Evolutionary conservation across 1,140 invertebrate genomes (phyloP).

Genomic region (Dreissena polymorpha): DNA sequence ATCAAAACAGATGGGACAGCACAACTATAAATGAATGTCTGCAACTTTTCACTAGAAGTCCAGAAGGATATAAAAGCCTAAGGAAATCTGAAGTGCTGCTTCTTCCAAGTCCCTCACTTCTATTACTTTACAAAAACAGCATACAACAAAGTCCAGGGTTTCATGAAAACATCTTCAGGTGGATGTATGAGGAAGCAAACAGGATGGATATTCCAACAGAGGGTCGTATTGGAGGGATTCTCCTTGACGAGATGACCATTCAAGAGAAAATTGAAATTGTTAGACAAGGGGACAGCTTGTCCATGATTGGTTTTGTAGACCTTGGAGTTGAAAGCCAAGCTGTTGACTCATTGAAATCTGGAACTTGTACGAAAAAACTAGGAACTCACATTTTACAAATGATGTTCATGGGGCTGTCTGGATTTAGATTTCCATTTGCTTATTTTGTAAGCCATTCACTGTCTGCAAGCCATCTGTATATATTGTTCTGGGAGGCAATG

Average conservation of each 20-base stretch:
- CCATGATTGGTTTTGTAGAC: slow-evolving; percentile 35
- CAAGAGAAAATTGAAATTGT: too few species aligned
- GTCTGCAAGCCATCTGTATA: slow-evolving; percentile 40
- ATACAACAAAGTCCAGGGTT: slow-evolving; percentile 6
- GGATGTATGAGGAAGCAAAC: slow-evolving; percentile 51
- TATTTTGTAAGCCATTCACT: slow-evolving; percentile 41
- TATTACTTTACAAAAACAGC: slow-evolving; percentile 5
- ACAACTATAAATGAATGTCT: slow-evolving; percentile 5
- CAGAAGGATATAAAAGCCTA: slow-evolving; percentile 5
- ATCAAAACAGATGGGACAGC: slow-evolving; percentile 18
- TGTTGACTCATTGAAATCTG: not conserved
- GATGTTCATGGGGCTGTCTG: slow-evolving; percentile 46
- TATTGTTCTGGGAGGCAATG: slow-evolving; percentile 40
- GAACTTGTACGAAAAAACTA: too few species aligned
- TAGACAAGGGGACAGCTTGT: slow-evolving; percentile 14
- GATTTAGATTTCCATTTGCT: slow-evolving; percentile 57
- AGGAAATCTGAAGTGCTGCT: slow-evolving; percentile 5
- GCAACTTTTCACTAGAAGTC: slow-evolving; percentile 16
- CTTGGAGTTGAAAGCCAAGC: slow-evolving; percentile 17
- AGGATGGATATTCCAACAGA: too few species aligned
- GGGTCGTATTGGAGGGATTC: slow-evolving; percentile 46
- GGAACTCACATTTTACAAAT: slow-evolving; percentile 55
- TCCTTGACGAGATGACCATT: slow-evolving; percentile 51
- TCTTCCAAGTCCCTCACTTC: too few species aligned
- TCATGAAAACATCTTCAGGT: slow-evolving; percentile 10